phyloP scores from a whole-genome alignment of 2,113 vertebrate genomes.

The Xiphophorus couchianus region DNA sequence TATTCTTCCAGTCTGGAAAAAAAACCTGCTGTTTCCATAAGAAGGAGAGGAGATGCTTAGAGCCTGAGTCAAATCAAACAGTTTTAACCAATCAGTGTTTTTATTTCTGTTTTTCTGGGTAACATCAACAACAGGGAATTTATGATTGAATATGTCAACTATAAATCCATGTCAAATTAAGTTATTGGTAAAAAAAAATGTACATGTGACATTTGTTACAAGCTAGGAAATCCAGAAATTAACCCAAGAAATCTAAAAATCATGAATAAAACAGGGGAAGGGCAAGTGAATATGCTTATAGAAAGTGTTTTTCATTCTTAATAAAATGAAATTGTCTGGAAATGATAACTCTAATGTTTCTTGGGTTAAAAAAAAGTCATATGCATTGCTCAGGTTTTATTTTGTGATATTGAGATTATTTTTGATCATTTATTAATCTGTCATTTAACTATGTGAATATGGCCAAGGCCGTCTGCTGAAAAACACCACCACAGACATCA shows the following conservation, averaged over 20 bases:
- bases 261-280: not conserved
- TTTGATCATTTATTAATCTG: not conserved
- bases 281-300: not conserved
- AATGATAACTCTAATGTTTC: not conserved
- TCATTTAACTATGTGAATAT: not conserved
- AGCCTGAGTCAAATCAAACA: too few relatives aligned
- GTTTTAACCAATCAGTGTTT: too few relatives aligned
- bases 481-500: too few relatives aligned
- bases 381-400: not conserved
- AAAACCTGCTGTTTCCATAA: not conserved
- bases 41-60: not conserved
- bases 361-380: not conserved
- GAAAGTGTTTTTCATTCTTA: not conserved
- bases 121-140: not conserved
- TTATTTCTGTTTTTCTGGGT: not conserved
- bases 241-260: not conserved
- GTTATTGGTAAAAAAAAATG: not conserved
- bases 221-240: not conserved
- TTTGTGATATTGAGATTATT: not conserved
- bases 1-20: not conserved
- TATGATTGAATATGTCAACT: not conserved
- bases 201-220: not conserved
- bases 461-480: not conserved
- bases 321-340: not conserved
- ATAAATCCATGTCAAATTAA: not conserved